phyloP scores from a whole-genome alignment of 2,113 vertebrate genomes.

The Sisor rabdophorus region DNA sequence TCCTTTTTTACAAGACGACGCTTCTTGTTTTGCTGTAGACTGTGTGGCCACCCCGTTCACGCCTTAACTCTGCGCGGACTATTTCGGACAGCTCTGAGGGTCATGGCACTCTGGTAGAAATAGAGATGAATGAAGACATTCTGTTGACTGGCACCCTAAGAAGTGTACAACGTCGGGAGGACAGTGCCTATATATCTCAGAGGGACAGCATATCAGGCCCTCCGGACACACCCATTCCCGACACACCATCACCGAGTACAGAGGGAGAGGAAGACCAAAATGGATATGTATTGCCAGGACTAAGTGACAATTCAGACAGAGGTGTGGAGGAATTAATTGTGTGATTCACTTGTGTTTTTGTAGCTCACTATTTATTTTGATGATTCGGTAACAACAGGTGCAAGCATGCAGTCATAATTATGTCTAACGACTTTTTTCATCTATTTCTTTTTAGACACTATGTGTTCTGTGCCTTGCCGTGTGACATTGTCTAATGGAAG shows the following conservation, averaged over 20 bases:
- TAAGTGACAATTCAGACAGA: constrained; percentile 71
- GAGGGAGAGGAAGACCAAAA: constrained; percentile 80
- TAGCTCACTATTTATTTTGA: neutral
- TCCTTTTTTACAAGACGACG: neutral
- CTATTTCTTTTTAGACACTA: constrained; percentile 57
- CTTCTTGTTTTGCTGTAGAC: constrained; percentile 37
- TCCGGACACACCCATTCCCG: constrained; percentile 52
- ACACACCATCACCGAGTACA: constrained; percentile 66
- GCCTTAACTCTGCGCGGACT: constrained; percentile 73
- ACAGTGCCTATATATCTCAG: constrained; percentile 84
- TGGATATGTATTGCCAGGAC: constrained; percentile 84
- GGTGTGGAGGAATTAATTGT: constrained; percentile 50
- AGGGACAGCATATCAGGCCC: constrained; percentile 76
- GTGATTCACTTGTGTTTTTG: neutral
- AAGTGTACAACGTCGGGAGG: constrained; percentile 72
- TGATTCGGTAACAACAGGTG: neutral
- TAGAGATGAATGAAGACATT: constrained; percentile 75
- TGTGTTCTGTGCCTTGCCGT: constrained; percentile 58
- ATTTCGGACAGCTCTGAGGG: constrained; percentile 86
- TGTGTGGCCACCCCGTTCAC: constrained; percentile 64
- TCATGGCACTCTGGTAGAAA: constrained; percentile 71
- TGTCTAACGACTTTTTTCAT: neutral
- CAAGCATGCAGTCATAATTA: neutral
- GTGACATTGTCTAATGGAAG: constrained; percentile 58
- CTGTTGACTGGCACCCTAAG: constrained; percentile 67